Conservation (phyloP, 2,113 vertebrate species). For the Herpailurus yagouaroundi region DNA sequence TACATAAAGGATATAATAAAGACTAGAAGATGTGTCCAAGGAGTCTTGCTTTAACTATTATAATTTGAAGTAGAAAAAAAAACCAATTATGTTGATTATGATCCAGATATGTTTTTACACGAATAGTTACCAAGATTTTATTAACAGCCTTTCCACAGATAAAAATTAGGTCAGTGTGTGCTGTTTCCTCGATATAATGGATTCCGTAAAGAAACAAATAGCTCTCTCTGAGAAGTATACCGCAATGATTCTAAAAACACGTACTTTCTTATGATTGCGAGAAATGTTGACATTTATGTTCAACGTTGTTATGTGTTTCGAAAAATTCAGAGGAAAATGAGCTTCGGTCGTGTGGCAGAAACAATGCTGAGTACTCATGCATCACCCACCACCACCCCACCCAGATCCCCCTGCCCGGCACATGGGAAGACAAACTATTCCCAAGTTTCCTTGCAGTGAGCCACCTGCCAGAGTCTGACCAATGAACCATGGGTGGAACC, state of each 20-base stretch:
- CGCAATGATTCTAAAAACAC: background rate
- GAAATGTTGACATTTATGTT: constrained; percentile 20
- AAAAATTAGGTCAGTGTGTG: background rate
- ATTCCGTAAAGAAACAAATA: background rate
- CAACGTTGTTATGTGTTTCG: background rate
- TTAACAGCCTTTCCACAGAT: background rate
- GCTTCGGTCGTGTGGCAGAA: background rate
- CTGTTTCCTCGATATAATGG: background rate
- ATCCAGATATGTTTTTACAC: background rate
- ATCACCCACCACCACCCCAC: background rate
- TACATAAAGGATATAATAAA: background rate
- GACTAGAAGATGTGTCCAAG: background rate
- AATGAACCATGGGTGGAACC: background rate
- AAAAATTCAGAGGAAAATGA: constrained; percentile 26
- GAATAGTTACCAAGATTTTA: background rate
- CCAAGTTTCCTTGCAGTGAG: background rate
- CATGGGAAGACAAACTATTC: background rate
- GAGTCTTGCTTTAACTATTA: constrained; percentile 9
- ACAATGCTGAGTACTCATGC: background rate
- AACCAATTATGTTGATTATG: background rate
- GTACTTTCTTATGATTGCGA: background rate
- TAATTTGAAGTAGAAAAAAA: background rate
- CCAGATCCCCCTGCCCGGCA: background rate
- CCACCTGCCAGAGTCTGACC: background rate
- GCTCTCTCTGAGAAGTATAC: background rate